Evolutionary conservation across 2,888 invertebrate species (phyloP), one percentile per base, ranked within the genome.

Genomic region (Epinotia demarniana): DNA sequence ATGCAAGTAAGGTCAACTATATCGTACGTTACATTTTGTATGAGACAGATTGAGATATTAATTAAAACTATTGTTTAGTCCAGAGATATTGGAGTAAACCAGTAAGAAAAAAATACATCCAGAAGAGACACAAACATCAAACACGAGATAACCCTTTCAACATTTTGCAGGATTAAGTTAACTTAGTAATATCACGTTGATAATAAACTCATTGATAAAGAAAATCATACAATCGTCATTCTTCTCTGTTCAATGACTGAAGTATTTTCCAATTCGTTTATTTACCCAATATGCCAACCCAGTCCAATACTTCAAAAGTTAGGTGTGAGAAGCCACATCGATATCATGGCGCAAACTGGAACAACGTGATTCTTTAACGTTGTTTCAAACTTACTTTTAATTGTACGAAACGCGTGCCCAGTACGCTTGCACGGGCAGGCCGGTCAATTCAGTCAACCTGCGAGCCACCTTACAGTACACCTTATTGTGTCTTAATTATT

Each of bases 391-490:
- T 77, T 73, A 63, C 75, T 78, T 77, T 78, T 70, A 84, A 86
- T 80, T 84, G 84, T 82, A 83, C 83, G 80, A 81, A 83, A 80
- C 76, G 79, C 77, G 78, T 78, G 80, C 83, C 81, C 80, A 82
- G 80, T 84, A 83, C 84, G 81, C 80, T 79, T 84, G 68, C 57
- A 19, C 58, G 19, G 68, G 43, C 68, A 23, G 57, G 43, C 58
- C 23, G 68, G 58, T 43, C 68, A 68, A 58, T 57, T 43, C 23
- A 58, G 58, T 43, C 68, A 68, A 58, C 67, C 68, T 11, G 19
- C 16, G 43, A 46, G 68, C 60, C 58, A 69, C 46, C 58, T 27
- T 69, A 69, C 46, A 69, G 46, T 33, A 60, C 23, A 57, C 57
- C 19, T 39, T n/a, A 57, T 57, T 46, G 43, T 58, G 58, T 23